Evolutionary conservation across 2,113 vertebrate species (phyloP), one percentile per base, ranked within the genome.

Genomic region (Eira barbara): DNA sequence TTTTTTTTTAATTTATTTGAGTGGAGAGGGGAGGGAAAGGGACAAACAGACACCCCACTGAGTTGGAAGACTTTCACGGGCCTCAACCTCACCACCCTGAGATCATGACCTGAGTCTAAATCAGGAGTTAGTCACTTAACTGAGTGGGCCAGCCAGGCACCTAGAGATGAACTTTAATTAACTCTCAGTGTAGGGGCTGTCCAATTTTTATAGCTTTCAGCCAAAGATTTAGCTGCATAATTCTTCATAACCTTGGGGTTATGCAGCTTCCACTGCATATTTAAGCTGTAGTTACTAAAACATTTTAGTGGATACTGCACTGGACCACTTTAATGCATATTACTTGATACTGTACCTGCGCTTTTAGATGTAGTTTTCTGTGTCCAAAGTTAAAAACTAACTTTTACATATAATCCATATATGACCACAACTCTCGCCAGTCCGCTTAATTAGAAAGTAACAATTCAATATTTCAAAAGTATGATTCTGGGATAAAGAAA

Each of bases 351-450:
- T 45, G 10, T 63, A 80, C 55, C 39, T 59, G 11, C 27, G 17
- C 61, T 73, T 93, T 96, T 85, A 85, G 4, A 89, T n/a, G 59
- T 63, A 67, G 39, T 69, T 96, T 89, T 89, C 76, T 74, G 20
- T 61, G 57, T n/a, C 57, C 76, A 65, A 67, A 88, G 47, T 34
- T 67, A 31, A 67, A 67, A 67, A 7, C 2, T 73, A 71, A 42
- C 31, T 83, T 83, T 89, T 65, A 96, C 29, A 91, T 84, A 47
- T 31, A 82, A 74, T 74, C 52, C 12, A 71, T 10, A 42, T 55
- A 49, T 55, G 17, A 87, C 27, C n/a, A 94, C 15, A 96, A 81
- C 47, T 86, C 29, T n/a, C 21, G 20, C 49, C 69, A 52, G 7
- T 65, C 31, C 42, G 23, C 61, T 71, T 67, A 80, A n/a, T 39